Conservation (phyloP, 2,113 vertebrate species). For the Myiagra hebetior region DNA sequence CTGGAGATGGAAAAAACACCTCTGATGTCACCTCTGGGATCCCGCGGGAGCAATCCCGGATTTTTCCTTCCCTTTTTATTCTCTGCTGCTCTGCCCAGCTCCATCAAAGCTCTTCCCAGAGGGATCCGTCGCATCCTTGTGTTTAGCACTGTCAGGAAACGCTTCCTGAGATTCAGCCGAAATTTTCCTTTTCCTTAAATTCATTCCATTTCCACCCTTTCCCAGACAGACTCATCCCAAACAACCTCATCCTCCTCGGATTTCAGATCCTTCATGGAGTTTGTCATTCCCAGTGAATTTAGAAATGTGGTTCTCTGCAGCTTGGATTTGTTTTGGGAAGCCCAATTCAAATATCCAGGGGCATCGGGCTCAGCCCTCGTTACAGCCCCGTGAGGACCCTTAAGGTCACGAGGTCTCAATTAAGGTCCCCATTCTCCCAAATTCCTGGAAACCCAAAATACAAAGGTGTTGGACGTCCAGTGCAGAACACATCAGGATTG, state of each 20-base stretch:
- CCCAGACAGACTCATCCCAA: not conserved
- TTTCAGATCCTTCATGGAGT: not conserved
- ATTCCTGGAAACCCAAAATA: not conserved
- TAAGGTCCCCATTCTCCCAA: not conserved
- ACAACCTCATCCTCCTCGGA: not conserved
- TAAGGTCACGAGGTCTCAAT: rapidly evolving
- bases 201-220: not conserved
- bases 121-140: not conserved
- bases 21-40: slow-evolving; percentile 24
- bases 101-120: not conserved
- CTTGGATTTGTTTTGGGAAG: not conserved
- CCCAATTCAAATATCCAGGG: rapidly evolving
- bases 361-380: not conserved
- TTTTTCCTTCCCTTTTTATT: slow-evolving; percentile 9
- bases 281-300: not conserved
- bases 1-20: slow-evolving; percentile 41
- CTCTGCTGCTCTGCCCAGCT: not conserved
- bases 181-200: slow-evolving; percentile 47
- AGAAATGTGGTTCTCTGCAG: not conserved
- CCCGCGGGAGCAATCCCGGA: not conserved
- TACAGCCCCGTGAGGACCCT: too few relatives aligned
- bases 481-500: not conserved
- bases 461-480: not conserved
- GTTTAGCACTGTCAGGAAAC: slow-evolving; percentile 4
- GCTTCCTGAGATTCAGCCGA: slow-evolving; percentile 10